Conservation (phyloP, 2,797 vertebrate genomes). For the Sitta carolinensis region DNA sequence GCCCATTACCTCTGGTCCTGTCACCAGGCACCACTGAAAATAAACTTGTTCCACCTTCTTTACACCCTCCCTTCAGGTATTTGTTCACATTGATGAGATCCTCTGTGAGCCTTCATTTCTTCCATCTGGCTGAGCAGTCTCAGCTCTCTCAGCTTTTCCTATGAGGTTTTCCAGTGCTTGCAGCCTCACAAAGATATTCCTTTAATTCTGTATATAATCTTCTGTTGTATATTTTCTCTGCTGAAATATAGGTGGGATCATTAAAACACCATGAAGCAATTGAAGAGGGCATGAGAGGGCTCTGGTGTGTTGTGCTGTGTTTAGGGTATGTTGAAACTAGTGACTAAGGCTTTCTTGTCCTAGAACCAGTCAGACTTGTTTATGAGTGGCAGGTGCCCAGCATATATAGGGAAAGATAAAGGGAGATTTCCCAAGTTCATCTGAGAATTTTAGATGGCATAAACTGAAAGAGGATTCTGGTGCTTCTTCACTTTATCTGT, state of each 20-base stretch:
- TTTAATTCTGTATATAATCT: not conserved
- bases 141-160: not conserved
- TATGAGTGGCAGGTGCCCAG: not conserved
- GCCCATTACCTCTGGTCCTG: not conserved
- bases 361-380: not conserved
- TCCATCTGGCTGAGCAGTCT: not conserved
- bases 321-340: not conserved
- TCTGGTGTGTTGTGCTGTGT: not conserved
- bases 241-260: not conserved
- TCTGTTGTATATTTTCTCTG: not conserved
- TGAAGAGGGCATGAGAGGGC: not conserved
- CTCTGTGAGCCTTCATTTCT: not conserved
- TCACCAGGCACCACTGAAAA: not conserved
- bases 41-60: not conserved
- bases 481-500: not conserved
- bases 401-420: not conserved
- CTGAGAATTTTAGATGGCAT: not conserved
- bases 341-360: not conserved
- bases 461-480: not conserved
- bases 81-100: not conserved
- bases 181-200: not conserved
- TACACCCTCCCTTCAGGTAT: not conserved
- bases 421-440: not conserved
- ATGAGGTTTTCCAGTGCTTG: not conserved
- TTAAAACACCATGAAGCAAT: not conserved